phyloP scores from a whole-genome alignment of 2,113 vertebrate genomes.

The Tetrax tetrax region DNA sequence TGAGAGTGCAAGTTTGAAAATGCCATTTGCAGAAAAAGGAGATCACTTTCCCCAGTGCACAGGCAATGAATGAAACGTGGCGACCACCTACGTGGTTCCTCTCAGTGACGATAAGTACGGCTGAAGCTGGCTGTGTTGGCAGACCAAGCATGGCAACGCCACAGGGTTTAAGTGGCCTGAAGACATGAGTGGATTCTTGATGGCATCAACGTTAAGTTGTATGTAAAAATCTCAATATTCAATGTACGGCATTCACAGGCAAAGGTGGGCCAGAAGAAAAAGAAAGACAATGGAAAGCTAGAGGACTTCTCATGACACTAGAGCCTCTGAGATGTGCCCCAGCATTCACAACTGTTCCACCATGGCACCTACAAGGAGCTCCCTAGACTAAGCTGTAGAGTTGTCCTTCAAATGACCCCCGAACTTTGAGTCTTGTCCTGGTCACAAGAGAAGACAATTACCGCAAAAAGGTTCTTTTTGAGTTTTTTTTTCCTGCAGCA shows the following conservation, averaged over 20 bases:
- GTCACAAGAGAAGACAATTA: background rate
- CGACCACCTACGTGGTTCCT: background rate
- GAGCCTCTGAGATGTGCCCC: background rate
- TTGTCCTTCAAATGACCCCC: background rate
- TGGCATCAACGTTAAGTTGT: rapidly evolving
- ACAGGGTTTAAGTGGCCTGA: background rate
- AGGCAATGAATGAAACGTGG: background rate
- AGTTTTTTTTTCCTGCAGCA: background rate
- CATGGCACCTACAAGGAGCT: background rate
- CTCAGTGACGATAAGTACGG: background rate
- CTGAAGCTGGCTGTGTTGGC: background rate
- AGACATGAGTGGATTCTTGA: background rate
- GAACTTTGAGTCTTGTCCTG: background rate
- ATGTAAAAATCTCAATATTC: background rate
- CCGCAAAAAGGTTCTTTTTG: background rate
- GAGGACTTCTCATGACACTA: background rate
- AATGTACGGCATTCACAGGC: background rate
- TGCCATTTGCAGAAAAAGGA: background rate
- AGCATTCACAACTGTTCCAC: background rate
- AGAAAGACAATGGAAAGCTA: background rate
- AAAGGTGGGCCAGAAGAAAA: background rate
- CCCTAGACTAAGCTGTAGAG: background rate
- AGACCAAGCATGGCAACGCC: background rate
- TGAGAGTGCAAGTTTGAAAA: constrained; percentile 2
- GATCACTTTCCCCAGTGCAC: background rate